phyloP scores from a whole-genome alignment of 2,113 vertebrate species.

The Columba livia region DNA sequence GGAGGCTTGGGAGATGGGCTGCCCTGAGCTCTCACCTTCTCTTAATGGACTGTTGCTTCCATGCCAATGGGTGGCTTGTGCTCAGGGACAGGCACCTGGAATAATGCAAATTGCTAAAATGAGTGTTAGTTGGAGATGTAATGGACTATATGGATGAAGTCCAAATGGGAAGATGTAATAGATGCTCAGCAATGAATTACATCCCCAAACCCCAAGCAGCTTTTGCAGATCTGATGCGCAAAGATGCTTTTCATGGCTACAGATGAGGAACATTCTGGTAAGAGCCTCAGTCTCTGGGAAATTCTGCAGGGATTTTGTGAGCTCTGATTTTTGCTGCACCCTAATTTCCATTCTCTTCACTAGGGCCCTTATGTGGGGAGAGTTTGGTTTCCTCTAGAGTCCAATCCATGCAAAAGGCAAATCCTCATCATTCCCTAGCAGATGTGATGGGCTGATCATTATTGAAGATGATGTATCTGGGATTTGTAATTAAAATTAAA shows the following conservation, averaged over 20 bases:
- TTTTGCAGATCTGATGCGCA: not conserved
- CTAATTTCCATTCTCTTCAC: not conserved
- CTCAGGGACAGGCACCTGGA: not conserved
- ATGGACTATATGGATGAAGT: constrained; percentile 16
- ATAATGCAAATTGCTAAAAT: not conserved
- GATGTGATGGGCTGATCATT: constrained; percentile 39
- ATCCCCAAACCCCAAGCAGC: not conserved
- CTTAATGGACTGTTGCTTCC: not conserved
- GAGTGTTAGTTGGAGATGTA: not conserved
- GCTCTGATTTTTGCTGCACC: not conserved
- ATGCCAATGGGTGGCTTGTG: not conserved
- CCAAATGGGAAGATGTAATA: constrained; percentile 10
- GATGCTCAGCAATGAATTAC: not conserved
- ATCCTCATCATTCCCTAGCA: not conserved
- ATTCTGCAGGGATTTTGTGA: not conserved
- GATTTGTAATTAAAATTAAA: constrained; percentile 74
- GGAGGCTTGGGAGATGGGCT: not conserved
- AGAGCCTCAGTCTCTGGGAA: not conserved
- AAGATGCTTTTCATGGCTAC: not conserved
- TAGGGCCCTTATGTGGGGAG: not conserved
- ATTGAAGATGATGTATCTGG: constrained; percentile 65
- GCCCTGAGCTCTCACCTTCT: not conserved
- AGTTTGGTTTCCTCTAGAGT: not conserved
- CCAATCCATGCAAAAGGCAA: constrained; percentile 12
- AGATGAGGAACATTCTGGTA: constrained; percentile 3